Conservation (phyloP, 2,113 vertebrate genomes). For the Natator depressus region DNA sequence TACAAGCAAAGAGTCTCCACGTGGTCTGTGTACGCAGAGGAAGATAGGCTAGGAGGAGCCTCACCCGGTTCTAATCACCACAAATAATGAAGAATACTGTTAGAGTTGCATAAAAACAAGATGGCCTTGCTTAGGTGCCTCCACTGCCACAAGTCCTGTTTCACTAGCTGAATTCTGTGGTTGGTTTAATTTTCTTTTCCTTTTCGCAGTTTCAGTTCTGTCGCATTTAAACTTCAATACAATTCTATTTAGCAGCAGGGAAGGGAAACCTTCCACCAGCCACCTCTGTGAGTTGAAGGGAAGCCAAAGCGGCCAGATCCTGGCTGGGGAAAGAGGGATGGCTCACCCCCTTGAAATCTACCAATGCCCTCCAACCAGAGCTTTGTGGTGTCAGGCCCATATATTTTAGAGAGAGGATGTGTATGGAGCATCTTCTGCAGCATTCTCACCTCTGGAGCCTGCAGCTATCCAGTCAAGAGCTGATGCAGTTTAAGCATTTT, state of each 20-base stretch:
- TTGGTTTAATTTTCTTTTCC: conserved; percentile 1
- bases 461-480: neutral
- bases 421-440: conserved; percentile 13
- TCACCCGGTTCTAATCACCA: neutral
- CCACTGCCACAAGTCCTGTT: neutral
- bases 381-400: conserved; percentile 27
- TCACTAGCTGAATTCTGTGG: neutral
- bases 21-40: neutral
- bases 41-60: neutral
- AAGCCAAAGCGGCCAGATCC: conserved; percentile 13
- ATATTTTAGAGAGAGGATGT: neutral
- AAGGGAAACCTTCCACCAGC: neutral
- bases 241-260: neutral
- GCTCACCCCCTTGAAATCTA: conserved; percentile 40
- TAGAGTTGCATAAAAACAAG: neutral
- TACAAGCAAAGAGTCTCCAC: neutral
- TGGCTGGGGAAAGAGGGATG: conserved; percentile 20
- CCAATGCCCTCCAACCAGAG: conserved; percentile 18
- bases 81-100: neutral
- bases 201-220: neutral
- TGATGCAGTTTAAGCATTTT: conserved; percentile 33
- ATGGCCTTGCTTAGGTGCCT: neutral
- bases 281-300: neutral
- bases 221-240: neutral
- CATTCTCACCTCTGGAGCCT: neutral